These are phyloP conservation scores for Zaprionus nigranus DNA, from an alignment of 1,140 invertebrate species.

Conservation along the genomic window DNA sequence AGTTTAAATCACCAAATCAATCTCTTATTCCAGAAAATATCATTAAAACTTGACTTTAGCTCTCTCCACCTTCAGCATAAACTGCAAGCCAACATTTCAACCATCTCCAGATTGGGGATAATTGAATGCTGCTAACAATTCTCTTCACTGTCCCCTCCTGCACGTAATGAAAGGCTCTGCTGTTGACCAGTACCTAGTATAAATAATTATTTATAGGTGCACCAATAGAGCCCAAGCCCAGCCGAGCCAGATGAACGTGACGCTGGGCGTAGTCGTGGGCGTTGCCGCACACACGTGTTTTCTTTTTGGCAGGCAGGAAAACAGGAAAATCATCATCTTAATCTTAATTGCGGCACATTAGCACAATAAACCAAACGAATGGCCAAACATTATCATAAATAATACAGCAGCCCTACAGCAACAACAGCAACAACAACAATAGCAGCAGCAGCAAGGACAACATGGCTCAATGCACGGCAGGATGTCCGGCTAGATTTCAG, in stretches of 20 bases:
- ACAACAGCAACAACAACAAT: background rate
- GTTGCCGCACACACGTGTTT: slow-evolving; percentile 30
- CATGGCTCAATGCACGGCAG: slow-evolving; percentile 74
- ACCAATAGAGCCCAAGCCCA: slow-evolving; percentile 2
- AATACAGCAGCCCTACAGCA: slow-evolving; percentile 60
- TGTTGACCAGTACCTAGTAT: background rate
- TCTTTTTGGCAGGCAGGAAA: slow-evolving; percentile 11
- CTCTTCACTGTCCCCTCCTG: background rate
- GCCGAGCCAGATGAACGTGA: slow-evolving; percentile 13
- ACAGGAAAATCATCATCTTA: slow-evolving; percentile 79
- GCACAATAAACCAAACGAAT: slow-evolving; percentile 83
- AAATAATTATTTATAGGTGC: slow-evolving; percentile 30
- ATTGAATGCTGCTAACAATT: background rate
- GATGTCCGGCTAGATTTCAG: slow-evolving; percentile 62
- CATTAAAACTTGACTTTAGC: background rate
- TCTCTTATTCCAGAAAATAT: too few species aligned
- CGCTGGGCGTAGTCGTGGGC: background rate
- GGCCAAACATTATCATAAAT: slow-evolving; percentile 83
- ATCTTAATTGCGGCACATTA: slow-evolving; percentile 83
- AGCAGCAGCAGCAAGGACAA: slow-evolving; percentile 4
- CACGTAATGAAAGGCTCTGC: background rate
- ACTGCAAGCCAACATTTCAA: background rate
- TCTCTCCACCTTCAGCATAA: background rate
- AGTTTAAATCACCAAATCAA: too few species aligned
- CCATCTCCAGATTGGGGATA: background rate